Base-by-base conservation (phyloP, 2,888 invertebrate species). In the Tricholauxania praeusta region DNA sequence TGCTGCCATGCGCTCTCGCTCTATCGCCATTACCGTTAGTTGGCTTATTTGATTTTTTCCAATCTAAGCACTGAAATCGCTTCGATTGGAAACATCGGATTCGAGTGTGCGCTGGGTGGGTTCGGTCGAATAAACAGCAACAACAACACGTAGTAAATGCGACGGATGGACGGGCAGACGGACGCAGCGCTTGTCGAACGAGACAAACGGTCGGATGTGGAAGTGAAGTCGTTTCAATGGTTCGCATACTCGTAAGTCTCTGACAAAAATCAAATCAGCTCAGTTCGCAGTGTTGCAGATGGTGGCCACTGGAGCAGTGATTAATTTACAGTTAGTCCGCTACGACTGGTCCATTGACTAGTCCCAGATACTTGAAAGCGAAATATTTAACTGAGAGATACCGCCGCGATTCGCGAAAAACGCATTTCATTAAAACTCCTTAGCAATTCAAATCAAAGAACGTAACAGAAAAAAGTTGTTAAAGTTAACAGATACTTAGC, bases 241-340 rank as follows among this genome's bases (percentile, higher is more conserved):
- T 39, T 51, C 52, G 63, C 53, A 66, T 60, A 70, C 63, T 69
- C 77, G 47, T 68, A 71, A 71, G 77, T 75, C 77, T 76, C 78
- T 72, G 77, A 66, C 78, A 70, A 74, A 75, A 78, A 78, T 77
- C 78, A 78, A 74, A 78, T 76, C 77, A 74, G 76, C 75, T 75
- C 75, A 73, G 76, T 77, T 76, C 76, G 76, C 76, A 76, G 79
- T 77, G 78, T 78, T 78, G 80, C 80, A 81, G 82, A 81, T 82
- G 80, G 81, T 79, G 77, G 78, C 79, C 79, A 77, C 77, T 78
- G 78, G 74, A 80, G 80, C 83, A 82, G 81, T 85, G 84, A 84
- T 84, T 84, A 84, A 82, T 85, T 84, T 83, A 83, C 84, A 80
- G 84, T 81, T 83, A 85, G 84, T 39, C 39, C 85, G 80, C 79